phyloP scores from a whole-genome alignment of 2,113 vertebrate genomes.

The Mandrillus leucophaeus region DNA sequence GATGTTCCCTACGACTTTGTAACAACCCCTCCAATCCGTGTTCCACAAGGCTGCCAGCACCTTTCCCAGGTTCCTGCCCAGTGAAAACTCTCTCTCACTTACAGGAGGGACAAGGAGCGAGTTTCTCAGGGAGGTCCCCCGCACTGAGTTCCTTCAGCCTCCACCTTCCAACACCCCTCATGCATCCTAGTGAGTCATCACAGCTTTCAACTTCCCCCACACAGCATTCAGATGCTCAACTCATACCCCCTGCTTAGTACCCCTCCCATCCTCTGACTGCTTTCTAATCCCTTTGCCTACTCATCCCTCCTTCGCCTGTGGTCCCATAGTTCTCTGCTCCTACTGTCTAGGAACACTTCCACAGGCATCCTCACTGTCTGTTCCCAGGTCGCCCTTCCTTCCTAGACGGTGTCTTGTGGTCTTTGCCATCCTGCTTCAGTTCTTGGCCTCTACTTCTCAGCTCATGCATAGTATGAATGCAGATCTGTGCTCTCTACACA shows the following conservation, averaged over 20 bases:
- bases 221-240: accelerated
- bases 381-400: not conserved
- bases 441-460: not conserved
- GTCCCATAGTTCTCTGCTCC: not conserved
- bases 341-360: not conserved
- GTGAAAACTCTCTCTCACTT: not conserved
- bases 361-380: not conserved
- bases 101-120: accelerated
- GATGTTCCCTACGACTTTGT: not conserved
- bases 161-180: not conserved
- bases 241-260: not conserved
- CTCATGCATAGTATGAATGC: not conserved
- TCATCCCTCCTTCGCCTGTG: not conserved
- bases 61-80: accelerated
- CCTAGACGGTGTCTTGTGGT: not conserved
- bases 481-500: not conserved
- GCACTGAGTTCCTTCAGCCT: not conserved
- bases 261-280: not conserved
- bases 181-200: accelerated
- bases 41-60: too few relatives aligned
- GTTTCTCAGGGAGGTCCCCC: not conserved
- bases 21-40: not conserved
- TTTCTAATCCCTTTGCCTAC: not conserved
- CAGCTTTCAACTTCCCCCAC: not conserved
- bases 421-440: not conserved